Percentiles rank a stretch among this genome's conserved stretches.
phyloP scores from a whole-genome alignment of 2,113 vertebrate species.

The Syrmaticus mikado region DNA sequence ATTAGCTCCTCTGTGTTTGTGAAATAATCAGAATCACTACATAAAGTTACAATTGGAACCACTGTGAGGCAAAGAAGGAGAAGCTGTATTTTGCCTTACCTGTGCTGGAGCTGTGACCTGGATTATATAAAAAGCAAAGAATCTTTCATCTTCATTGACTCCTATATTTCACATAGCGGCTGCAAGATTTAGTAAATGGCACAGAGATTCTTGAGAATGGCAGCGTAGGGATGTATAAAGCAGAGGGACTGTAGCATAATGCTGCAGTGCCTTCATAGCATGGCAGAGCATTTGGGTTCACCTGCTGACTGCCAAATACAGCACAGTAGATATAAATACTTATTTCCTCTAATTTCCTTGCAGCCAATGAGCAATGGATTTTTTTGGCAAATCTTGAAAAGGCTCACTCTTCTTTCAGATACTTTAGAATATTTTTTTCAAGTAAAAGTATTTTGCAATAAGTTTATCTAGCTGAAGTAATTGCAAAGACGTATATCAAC shows the following conservation, averaged over 20 bases:
- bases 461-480: neutral
- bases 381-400: neutral
- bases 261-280: neutral
- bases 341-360: neutral
- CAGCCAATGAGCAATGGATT: neutral
- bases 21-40: neutral
- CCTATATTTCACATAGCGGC: neutral
- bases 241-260: neutral
- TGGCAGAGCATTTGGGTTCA: neutral
- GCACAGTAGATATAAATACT: neutral
- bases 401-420: neutral
- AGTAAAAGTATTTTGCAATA: neutral
- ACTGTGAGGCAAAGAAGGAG: neutral
- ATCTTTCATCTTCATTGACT: rapidly evolving
- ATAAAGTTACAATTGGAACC: neutral
- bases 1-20: neutral
- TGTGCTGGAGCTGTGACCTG: neutral
- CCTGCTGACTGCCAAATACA: rapidly evolving
- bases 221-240: neutral
- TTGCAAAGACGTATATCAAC: neutral
- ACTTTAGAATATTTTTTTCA: neutral
- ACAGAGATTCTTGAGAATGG: neutral
- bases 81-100: neutral
- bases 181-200: neutral
- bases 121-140: neutral